Evolutionary conservation across 35 echinoderm and acorn worm species (phyloP).

Genomic region (Lytechinus pictus): DNA sequence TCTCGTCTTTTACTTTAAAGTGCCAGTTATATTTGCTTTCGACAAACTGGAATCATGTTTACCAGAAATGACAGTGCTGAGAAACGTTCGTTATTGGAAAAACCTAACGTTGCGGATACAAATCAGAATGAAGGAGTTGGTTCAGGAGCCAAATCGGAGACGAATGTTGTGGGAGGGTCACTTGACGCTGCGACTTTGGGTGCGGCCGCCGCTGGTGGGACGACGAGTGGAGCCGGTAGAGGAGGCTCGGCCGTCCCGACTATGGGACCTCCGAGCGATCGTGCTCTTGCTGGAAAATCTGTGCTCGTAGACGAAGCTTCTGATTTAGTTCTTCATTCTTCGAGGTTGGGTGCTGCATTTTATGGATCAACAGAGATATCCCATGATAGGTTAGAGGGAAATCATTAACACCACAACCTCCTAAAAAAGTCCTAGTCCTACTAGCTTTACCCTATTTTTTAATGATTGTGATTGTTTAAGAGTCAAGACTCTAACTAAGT

Average conservation of each 20-base stretch:
- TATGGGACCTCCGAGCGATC: constrained; percentile 7
- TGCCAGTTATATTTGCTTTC: not conserved
- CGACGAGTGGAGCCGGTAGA: not conserved
- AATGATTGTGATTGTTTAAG: too few species aligned
- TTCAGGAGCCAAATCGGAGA: not conserved
- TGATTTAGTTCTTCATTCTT: not conserved
- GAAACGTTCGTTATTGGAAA: constrained; percentile 27
- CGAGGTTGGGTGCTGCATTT: not conserved
- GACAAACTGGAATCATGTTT: not conserved
- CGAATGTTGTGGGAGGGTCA: not conserved
- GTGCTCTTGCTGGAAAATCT: not conserved
- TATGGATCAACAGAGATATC: not conserved
- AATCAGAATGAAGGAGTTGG: not conserved
- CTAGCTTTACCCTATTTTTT: too few species aligned
- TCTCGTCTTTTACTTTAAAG: too few species aligned
- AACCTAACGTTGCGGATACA: not conserved
- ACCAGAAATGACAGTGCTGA: not conserved
- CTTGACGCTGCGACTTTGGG: not conserved
- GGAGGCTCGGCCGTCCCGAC: not conserved
- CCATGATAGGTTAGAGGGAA: not conserved
- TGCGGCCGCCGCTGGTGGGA: not conserved
- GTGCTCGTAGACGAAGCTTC: not conserved
- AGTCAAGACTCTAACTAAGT: too few species aligned
- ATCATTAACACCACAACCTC: not conserved
- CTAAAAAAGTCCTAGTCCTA: too few species aligned